A percentile compares a stretch with the other conserved stretches of the same genome.
Conservation (phyloP, 1,140 invertebrate genomes). For the Sinella curviseta region DNA sequence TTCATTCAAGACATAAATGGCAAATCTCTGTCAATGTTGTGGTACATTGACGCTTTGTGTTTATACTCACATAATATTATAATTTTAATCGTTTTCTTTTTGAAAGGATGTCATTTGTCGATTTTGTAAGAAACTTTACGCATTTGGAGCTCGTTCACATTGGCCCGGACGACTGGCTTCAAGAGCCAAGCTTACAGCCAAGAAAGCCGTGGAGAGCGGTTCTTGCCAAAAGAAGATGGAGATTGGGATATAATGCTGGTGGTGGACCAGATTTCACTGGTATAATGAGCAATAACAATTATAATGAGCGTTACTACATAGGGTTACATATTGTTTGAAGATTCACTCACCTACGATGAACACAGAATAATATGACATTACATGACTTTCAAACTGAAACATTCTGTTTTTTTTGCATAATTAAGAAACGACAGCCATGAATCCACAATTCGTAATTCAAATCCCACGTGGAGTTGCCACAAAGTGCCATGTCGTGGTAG, state of each 20-base stretch:
- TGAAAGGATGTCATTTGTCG: constrained; percentile 72
- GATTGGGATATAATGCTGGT: constrained; percentile 69
- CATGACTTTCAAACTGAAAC: no score
- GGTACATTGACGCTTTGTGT: no score
- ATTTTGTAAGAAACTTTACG: constrained; percentile 69
- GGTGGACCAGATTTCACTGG: constrained; percentile 64
- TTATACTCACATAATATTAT: no score
- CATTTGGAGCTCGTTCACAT: constrained; percentile 75
- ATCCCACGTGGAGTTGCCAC: constrained; percentile 63
- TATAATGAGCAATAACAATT: constrained; percentile 49
- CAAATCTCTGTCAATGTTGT: no score
- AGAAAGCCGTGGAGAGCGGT: constrained; percentile 72
- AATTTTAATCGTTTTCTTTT: no score
- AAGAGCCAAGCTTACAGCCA: constrained; percentile 65
- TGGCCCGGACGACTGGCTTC: constrained; percentile 74
- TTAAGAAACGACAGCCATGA: constrained; percentile 67
- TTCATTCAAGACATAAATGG: no score
- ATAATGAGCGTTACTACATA: constrained; percentile 2
- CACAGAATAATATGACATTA: no score
- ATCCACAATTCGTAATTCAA: constrained; percentile 72
- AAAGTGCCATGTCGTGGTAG: constrained; percentile 72
- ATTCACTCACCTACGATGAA: no score
- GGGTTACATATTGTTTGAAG: background rate
- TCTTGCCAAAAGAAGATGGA: constrained; percentile 67
- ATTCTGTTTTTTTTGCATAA: constrained; percentile 2